Conservation (phyloP, 1,140 invertebrate species). For the Cydia amplana region DNA sequence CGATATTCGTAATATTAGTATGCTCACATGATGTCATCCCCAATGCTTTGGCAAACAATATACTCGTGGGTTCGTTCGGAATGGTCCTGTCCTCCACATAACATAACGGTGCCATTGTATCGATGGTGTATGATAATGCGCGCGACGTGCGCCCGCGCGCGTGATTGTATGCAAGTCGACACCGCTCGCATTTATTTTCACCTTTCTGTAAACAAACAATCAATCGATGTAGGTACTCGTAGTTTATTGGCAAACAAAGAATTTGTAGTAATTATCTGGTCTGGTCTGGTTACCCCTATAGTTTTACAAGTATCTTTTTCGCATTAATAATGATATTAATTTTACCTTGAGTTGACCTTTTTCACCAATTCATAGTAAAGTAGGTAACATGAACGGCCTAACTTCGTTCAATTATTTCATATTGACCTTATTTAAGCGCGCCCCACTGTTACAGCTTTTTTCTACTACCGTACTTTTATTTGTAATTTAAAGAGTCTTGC, state of each 20-base stretch:
- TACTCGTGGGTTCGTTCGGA: not conserved
- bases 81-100: conserved; percentile 20
- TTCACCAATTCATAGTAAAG: no score
- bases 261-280: no score
- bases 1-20: not conserved
- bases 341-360: no score
- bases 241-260: conserved; percentile 8
- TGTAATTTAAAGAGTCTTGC: no score
- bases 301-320: no score
- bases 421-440: not conserved
- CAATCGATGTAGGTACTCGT: not conserved
- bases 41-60: conserved; percentile 30
- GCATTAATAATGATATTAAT: no score
- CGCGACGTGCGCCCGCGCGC: conserved; percentile 43
- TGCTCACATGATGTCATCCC: conserved; percentile 25
- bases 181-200: conserved; percentile 27
- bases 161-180: conserved; percentile 46
- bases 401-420: not conserved
- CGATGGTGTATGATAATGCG: conserved; percentile 31
- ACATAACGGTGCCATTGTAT: conserved; percentile 39
- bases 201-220: conserved; percentile 23
- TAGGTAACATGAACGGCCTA: no score
- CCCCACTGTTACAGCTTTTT: not conserved
- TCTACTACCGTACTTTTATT: no score
- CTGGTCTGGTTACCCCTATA: no score